Percentiles rank a stretch among this genome's conserved stretches.
phyloP scores from a whole-genome alignment of 2,797 vertebrate genomes.

The Notoglanidium macrostoma region DNA sequence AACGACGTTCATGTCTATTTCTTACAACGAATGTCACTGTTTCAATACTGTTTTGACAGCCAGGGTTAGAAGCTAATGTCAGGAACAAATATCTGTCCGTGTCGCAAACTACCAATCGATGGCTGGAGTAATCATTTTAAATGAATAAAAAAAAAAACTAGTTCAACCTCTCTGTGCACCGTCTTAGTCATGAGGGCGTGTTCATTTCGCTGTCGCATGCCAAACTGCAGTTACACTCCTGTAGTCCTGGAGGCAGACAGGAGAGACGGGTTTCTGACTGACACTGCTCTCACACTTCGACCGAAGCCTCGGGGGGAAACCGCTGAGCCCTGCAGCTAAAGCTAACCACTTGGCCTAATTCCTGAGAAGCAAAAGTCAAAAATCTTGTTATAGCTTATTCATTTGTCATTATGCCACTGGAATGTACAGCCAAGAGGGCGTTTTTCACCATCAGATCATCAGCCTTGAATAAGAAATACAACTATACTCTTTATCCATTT shows the following conservation, averaged over 20 bases:
- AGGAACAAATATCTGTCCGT: background rate
- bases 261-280: slow-evolving; percentile 39
- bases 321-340: slow-evolving; percentile 7
- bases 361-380: background rate
- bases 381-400: background rate
- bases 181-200: slow-evolving; percentile 25
- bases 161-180: background rate
- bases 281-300: background rate
- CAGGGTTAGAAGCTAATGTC: background rate
- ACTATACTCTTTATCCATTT: background rate
- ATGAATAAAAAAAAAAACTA: background rate
- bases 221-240: background rate
- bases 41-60: background rate
- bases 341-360: background rate
- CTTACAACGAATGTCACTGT: background rate
- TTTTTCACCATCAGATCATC: background rate
- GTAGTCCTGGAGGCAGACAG: slow-evolving; percentile 21
- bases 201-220: background rate
- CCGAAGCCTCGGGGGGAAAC: slow-evolving; percentile 21
- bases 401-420: background rate
- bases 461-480: background rate
- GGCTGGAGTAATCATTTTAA: background rate
- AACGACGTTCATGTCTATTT: background rate
- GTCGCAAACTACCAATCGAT: background rate
- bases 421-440: background rate